Evolutionary conservation across 2,113 vertebrate genomes (phyloP).

Genomic region (Desmodus rotundus): DNA sequence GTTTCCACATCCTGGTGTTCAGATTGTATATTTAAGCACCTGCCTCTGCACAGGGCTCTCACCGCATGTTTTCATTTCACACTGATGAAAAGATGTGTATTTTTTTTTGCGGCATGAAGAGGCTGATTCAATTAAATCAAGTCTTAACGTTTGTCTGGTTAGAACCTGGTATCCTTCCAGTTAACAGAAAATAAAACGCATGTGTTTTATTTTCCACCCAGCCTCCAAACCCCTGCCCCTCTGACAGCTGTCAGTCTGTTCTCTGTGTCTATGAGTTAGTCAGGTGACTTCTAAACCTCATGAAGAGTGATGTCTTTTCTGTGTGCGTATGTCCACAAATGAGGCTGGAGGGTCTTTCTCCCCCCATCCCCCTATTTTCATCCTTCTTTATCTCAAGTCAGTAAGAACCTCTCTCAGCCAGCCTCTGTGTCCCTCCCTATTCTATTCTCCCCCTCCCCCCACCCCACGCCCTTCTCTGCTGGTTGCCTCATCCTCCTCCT

Average conservation of each 20-base stretch:
- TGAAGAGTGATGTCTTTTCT: background rate
- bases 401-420: background rate
- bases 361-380: fast-evolving
- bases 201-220: too few relatives aligned
- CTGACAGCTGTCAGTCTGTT: background rate
- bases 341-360: background rate
- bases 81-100: background rate
- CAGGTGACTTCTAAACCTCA: background rate
- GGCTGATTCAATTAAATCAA: background rate
- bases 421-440: fast-evolving
- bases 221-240: background rate
- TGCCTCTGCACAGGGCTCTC: background rate
- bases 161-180: background rate
- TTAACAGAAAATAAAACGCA: background rate
- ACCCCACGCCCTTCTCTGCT: background rate
- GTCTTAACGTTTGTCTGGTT: background rate
- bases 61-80: fast-evolving
- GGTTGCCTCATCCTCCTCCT: too few relatives aligned
- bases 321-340: background rate
- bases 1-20: background rate
- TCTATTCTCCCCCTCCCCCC: fast-evolving
- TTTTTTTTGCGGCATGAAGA: background rate
- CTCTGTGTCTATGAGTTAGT: background rate
- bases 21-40: fast-evolving
- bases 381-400: background rate